Percentiles rank a stretch among this genome's conserved stretches.
Conservation (phyloP, 1,140 invertebrate genomes). For the Brachionus sp. region DNA sequence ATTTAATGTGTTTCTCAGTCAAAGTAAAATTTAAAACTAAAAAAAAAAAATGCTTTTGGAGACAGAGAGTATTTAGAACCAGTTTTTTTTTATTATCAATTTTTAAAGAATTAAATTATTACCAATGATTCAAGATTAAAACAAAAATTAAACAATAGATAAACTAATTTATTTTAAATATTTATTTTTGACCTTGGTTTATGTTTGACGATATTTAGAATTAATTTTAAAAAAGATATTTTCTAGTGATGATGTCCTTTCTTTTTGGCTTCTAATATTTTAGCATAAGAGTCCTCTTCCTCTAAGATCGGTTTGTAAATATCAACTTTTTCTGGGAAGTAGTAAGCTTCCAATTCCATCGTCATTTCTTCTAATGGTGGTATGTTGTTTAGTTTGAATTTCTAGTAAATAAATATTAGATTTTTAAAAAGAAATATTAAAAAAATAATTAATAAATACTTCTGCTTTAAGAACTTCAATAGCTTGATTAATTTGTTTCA, state of each 20-base stretch:
- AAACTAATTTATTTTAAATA: conserved; percentile 27
- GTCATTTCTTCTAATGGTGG: conserved; percentile 45
- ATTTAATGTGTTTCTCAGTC: too few relatives aligned
- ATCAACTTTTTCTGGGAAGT: conserved; percentile 25
- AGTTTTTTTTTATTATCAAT: too few relatives aligned
- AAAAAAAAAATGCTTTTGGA: too few relatives aligned
- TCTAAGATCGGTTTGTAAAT: conserved; percentile 1
- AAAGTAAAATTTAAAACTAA: too few relatives aligned
- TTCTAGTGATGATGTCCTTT: conserved; percentile 21
- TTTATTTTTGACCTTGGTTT: neutral
- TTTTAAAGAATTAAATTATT: neutral
- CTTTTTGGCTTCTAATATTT: conserved; percentile 28
- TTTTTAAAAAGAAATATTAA: neutral
- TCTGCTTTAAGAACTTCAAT: conserved; percentile 41
- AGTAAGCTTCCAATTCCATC: conserved; percentile 33
- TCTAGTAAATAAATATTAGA: neutral
- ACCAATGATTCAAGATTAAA: neutral
- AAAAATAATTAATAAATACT: neutral
- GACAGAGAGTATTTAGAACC: too few relatives aligned
- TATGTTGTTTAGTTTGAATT: conserved; percentile 45
- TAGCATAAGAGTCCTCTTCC: conserved; percentile 10
- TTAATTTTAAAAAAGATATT: neutral
- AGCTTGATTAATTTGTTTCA: conserved; percentile 19
- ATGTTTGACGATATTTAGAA: neutral
- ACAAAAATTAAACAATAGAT: neutral